Base-by-base conservation (phyloP, 2,113 vertebrate genomes). In the Chroicocephalus ridibundus region DNA sequence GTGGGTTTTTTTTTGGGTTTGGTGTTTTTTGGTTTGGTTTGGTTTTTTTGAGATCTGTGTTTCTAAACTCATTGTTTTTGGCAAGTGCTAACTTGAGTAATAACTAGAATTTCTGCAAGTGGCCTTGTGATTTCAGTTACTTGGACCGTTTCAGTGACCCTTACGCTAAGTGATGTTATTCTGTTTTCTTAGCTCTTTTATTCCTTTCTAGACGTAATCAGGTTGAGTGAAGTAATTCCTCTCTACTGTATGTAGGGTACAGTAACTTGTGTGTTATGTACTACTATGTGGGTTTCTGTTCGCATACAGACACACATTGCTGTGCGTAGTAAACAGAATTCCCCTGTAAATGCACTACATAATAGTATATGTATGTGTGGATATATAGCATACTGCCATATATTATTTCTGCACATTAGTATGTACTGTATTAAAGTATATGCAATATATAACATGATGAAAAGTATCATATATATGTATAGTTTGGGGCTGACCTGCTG, bases 81-180 rank as follows among this genome's bases (percentile, higher is more conserved):
- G 21, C 27, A 46, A 42, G 11, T 31, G 34, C 19, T 74, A 65
- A 40, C 78, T 77, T 80, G 15, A 6, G 17, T 65, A 72, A 47
- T 52, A 72, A 57, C 22, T 42, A 55, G 29, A 86, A 78, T 49
- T 31, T 82, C 75, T 65, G 16, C 6, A 40, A 22, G 27, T n/a
- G 34, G 5, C 75, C 88, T 86, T 86, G 40, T 3, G 9, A 27
- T 87, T 87, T 82, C 10, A 16, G 7, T 85, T 74, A 27, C 36
- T 58, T 79, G 22, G 11, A 72, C 18, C 8, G 38, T 65, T 93
- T 79, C 15, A 29, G 12, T 82, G 31, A 46, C 32, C 32, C 15
- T 24, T 77, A 11, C 0, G 0, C 14, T 83, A 44, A 65, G 5
- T 4, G 1, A 8, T 57, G 32, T 44, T 76, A 21, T 11, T 68